Conservation (phyloP, 2,888 invertebrate genomes). For the Cephus runcator region DNA sequence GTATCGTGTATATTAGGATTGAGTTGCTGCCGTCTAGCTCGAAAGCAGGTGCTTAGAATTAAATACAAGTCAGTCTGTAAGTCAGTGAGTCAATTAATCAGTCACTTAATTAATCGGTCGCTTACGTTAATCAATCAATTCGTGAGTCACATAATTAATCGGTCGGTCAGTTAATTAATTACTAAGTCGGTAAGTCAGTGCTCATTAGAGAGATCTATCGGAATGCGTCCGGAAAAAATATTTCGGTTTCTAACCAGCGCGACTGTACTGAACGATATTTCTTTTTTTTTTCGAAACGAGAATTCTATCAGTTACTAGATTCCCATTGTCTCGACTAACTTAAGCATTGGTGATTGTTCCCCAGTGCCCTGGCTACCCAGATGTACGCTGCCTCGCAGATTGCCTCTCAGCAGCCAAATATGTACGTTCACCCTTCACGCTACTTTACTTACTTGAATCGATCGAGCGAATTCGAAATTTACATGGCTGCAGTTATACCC, state of each 20-base stretch:
- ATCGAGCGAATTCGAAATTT: constrained; percentile 46
- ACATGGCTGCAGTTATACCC: constrained; percentile 61
- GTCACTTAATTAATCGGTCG: background rate
- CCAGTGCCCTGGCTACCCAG: constrained; percentile 97
- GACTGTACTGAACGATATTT: background rate
- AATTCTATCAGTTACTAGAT: constrained; percentile 25
- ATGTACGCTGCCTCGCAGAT: constrained; percentile 93
- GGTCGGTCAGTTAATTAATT: background rate
- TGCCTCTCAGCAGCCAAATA: constrained; percentile 92
- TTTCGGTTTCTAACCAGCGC: background rate
- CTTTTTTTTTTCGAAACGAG: background rate
- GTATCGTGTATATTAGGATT: background rate
- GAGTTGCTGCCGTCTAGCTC: background rate
- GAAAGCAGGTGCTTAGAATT: background rate
- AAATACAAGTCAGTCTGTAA: background rate
- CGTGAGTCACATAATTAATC: background rate
- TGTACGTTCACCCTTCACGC: constrained; percentile 77
- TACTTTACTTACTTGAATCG: constrained; percentile 57
- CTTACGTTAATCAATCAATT: background rate
- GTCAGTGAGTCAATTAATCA: background rate
- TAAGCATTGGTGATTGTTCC: constrained; percentile 70
- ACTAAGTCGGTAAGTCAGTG: background rate
- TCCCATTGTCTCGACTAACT: constrained; percentile 61
- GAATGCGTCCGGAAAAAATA: background rate
- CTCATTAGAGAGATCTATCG: background rate